Conservation (phyloP, 2,797 vertebrate species). For the Rhabdomys pumilio region DNA sequence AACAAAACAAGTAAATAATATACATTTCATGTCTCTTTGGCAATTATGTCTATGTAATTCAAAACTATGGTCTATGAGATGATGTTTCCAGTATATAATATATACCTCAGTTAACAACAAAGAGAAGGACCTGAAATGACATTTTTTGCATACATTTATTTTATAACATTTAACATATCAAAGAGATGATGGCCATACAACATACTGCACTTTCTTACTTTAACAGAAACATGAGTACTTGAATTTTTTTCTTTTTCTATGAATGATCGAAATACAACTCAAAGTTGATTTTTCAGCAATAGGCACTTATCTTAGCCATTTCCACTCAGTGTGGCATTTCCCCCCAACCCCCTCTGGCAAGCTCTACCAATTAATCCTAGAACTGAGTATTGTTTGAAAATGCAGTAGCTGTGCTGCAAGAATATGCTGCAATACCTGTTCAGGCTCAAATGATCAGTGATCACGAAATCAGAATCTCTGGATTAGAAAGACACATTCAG, state of each 20-base stretch:
- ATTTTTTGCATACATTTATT: conserved; percentile 21
- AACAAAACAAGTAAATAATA: background rate
- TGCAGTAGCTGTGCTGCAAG: conserved; percentile 12
- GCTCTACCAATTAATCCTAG: conserved; percentile 48
- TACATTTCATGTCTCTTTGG: background rate
- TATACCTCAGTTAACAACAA: conserved; percentile 6
- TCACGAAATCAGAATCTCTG: conserved; percentile 36
- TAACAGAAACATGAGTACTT: conserved; percentile 35
- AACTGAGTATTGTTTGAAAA: conserved; percentile 37
- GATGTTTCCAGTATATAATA: background rate
- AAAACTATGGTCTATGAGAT: background rate
- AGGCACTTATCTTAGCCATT: background rate
- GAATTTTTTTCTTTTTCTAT: conserved; percentile 15
- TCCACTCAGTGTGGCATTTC: background rate
- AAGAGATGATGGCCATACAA: background rate
- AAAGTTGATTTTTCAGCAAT: conserved; percentile 36
- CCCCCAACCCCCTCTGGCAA: background rate
- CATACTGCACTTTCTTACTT: background rate
- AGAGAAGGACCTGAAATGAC: background rate
- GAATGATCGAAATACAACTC: conserved; percentile 39
- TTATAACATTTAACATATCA: conserved; percentile 36
- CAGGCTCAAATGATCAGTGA: background rate
- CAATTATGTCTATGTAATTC: background rate
- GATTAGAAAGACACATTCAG: conserved; percentile 3
- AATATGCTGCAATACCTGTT: conserved; percentile 29